Evolutionary conservation across 2,888 invertebrate species (phyloP), one percentile per base, ranked within the genome.

Genomic region (Eupithecia subfuscata): DNA sequence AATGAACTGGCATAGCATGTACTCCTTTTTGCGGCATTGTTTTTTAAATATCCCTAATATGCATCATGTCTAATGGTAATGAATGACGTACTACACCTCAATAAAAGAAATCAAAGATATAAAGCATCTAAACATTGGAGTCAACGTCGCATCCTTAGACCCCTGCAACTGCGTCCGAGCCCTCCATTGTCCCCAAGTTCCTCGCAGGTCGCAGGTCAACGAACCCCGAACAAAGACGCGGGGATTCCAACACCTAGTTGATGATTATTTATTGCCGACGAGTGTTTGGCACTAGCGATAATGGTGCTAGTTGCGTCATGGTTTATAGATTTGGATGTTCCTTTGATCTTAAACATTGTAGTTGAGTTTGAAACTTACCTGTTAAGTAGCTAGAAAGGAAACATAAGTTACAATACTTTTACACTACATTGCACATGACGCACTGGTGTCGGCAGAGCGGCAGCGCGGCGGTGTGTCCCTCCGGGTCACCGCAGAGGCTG

Each of bases 131-230:
- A n/a, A 25, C n/a, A n/a, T n/a, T n/a, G n/a, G 12, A 56, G 56
- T 56, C 48, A 52, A n/a, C 11, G 63, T 30, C 37, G 43, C 82
- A 79, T 80, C 76, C 75, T 76, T 76, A 69, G 76, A 56, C 74
- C 79, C 80, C 78, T 73, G 75, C 71, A 71, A 77, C 79, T 77
- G 71, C 75, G 63, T 71, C 63, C 70, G 52, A 75, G 75, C 68
- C 81, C 80, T 82, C 71, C 76, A 78, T 88, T 89, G 91, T 89
- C 89, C 88, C 88, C 89, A 60, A 82, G 84, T 89, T 88, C 87
- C 87, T 77, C 88, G 88, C 88, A 83, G 91, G 87, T 77, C 89
- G 88, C 88, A 83, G 91, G 87, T 89, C 89, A 84, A 77, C 82
- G 91, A 90, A 88, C 92, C 81, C 77, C 69, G 81, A 78, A 81